Base-by-base conservation (phyloP, 2,797 vertebrate genomes). In the Protonibea diacanthus region DNA sequence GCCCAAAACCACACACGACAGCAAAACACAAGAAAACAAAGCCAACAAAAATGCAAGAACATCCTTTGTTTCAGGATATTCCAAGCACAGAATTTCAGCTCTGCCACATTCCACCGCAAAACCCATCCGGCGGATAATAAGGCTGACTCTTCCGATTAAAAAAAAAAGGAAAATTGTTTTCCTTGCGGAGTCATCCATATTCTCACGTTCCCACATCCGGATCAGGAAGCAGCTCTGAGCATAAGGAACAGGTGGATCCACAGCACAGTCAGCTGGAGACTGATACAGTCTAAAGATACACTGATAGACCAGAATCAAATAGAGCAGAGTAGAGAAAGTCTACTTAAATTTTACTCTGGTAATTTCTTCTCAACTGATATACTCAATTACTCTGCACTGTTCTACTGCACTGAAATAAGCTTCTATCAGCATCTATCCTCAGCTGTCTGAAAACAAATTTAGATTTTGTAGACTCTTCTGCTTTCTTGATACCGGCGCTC, bases 131-230 rank as follows among this genome's bases (percentile, higher is more conserved):
- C 53, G 73, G 58, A 78, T 68, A 81, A 83, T 51, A 70, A 60
- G 27, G 53, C 59, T 13, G n/a, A 82, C 75, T 86, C 75, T 68
- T 83, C 81, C 61, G 63, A 82, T 83, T 6, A n/a, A 40, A 33
- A 51, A 60, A 60, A 75, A 67, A 67, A 33, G 29, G 66, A 71
- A 61, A 53, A 44, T 78, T 85, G 82, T 83, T 91, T 88, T 85
- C 57, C 71, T 81, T 73, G 77, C 64, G 18, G 73, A 88, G 75
- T 87, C 82, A 76, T 86, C 78, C 78, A 44, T 81, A 86, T 85
- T 91, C 87, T 87, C 86, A 89, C 64, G 60, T 88, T 90, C 85
- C 85, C 87, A 90, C 86, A 90, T 91, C 88, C 84, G 83, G 83
- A 85, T 44, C 73, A 83, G 83, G 86, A 86, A 87, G 84, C 79